Base-by-base conservation (phyloP, 1,140 invertebrate genomes). In the Andricus grossulariae region DNA sequence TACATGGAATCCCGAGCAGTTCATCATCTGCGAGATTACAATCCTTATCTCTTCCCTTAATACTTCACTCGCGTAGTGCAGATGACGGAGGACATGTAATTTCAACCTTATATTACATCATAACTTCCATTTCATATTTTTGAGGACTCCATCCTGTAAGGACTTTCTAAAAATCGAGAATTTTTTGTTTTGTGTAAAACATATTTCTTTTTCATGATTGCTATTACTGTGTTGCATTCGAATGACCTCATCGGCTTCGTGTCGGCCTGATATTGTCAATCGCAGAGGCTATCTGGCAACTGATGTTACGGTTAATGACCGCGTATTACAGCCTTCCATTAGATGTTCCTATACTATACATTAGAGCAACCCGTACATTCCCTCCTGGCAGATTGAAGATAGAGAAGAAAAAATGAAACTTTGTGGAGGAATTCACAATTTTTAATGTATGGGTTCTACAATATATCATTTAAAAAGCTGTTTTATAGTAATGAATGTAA, bases 241-340 rank as follows among this genome's bases (percentile, higher is more conserved):
- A 32, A 57, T 77, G 75, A 75, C 76, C 77, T 76, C 72, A 73
- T 79, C 77, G 75, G 55, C 73, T 66, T 75, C 50, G 18, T 55
- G 45, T 21, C 18, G 6, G 51, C 5, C 18, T 19, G 52, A 18
- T 54, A 54, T 54, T 54, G 52, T 54, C 52, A 54, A 76, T 77
- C 51, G 71, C 66, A 10, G 21, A 60, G 60, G 39, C 52, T 75
- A 78, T 76, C 50, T 54, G 73, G 70, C 66, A 75, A 82, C 74
- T 66, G 55, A 54, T 18, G 52, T 54, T 19, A 21, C 77, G 77
- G 82, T 79, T 77, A 81, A 81, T 81, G 76, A 76, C 76, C 75
- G 78, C 51, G n/a, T 77, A 75, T 60, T 78, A 74, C 76, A 81
- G 75, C 77, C 75, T 57, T 75, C 71, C 77, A 74, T 75, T 79